A percentile compares a stretch with the other conserved stretches of the same genome.
Conservation (phyloP, 2,797 vertebrate species). For the Coendou prehensilis region DNA sequence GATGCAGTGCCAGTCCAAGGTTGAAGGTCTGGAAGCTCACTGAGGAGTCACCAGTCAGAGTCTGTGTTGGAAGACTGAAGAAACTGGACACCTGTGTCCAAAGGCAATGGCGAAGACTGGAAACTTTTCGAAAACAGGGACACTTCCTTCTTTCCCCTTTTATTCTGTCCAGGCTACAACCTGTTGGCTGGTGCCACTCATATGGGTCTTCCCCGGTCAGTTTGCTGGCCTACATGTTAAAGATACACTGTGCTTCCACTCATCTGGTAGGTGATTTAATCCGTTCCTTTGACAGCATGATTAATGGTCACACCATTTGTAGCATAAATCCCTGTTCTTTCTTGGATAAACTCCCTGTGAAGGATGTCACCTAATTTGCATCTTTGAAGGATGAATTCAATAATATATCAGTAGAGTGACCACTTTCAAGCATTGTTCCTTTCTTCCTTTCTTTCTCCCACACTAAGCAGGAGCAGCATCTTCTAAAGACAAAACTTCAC, state of each 20-base stretch:
- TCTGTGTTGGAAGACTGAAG: not conserved
- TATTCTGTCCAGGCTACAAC: not conserved
- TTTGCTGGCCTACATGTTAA: not conserved
- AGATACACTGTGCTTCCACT: no score
- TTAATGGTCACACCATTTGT: not conserved
- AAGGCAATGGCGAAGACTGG: not conserved
- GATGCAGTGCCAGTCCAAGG: not conserved
- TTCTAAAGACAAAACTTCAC: slow-evolving; percentile 19
- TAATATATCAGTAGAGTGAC: not conserved
- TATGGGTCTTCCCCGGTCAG: not conserved
- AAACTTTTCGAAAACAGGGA: not conserved
- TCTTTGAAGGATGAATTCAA: slow-evolving; percentile 7
- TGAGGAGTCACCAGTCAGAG: not conserved
- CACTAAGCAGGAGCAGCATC: not conserved
- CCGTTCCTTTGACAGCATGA: not conserved
- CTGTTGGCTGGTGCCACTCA: not conserved
- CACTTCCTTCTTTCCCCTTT: not conserved
- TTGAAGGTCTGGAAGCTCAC: not conserved
- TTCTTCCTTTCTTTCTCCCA: not conserved
- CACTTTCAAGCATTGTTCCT: not conserved
- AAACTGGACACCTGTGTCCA: not conserved
- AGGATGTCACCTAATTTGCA: not conserved
- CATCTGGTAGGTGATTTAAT: not conserved
- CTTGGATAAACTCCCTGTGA: not conserved
- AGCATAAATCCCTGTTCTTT: not conserved